Base-by-base conservation (phyloP, 2,888 invertebrate genomes). In the Epinotia bilunana region DNA sequence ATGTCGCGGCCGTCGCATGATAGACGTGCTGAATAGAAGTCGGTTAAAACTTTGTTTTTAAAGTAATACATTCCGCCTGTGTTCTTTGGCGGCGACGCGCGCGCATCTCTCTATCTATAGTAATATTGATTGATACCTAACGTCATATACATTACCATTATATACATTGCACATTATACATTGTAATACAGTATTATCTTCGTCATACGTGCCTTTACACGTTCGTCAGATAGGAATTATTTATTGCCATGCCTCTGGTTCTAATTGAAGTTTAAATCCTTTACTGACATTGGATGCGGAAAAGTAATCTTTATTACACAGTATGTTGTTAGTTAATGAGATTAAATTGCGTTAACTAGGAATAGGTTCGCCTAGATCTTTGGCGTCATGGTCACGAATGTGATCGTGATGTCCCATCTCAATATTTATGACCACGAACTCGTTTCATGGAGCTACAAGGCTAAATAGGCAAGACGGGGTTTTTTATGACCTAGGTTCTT, bases 191-290 rank as follows among this genome's bases (percentile, higher is more conserved):
- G 46, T 69, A 60, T 69, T 69, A 60, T 46, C 23, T 60, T 18
- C 68, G 18, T n/a, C 39, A 39, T 58, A 60, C 69, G 69, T 46
- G 58, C 23, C 0, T 23, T 43, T 23, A 23, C 69, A 69, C 69
- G 69, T 69, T 69, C 46, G 46, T 69, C 69, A n/a, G 69, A 69
- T 69, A 69, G 20, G 16, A 23, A 28, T 2, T 23, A 68, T 69
- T 69, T 69, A 69, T 60, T 60, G 69, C 23, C 43, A 60, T 69
- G 28, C 23, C 46, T 58, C 68, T 69, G 69, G 18, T 69, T 46
- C 23, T 69, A 69, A 69, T 69, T 69, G 28, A 46, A 49, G 69
- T 60, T 39, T 28, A 46, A 68, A 69, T 69, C 58, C 69, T 69
- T 53, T 12, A 46, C 11, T 55, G 46, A 46, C 7, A 43, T 58